These are phyloP conservation scores for Lycocorax pyrrhopterus DNA, from an alignment of 2,113 vertebrate species.

Conservation along the genomic window DNA sequence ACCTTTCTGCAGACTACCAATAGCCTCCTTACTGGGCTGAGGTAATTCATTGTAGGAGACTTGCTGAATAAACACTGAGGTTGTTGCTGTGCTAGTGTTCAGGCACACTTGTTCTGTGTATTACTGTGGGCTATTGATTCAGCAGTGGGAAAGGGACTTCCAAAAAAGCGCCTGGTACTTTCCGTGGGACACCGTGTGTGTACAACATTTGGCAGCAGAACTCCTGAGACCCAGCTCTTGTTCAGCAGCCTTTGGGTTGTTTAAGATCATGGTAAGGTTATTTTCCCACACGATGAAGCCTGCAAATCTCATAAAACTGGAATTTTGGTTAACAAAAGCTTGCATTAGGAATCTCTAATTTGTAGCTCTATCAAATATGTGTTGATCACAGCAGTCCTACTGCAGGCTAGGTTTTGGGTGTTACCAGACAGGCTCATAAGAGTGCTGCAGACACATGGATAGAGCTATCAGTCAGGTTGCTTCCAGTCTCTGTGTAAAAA, in stretches of 20 bases:
- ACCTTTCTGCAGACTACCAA: neutral
- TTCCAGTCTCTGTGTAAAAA: neutral
- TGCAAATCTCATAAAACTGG: neutral
- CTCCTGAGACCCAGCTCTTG: neutral
- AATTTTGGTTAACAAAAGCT: neutral
- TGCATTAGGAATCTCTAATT: neutral
- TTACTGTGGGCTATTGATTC: neutral
- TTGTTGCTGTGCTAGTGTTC: neutral
- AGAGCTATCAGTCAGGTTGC: neutral
- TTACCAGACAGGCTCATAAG: neutral
- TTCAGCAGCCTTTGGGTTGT: neutral
- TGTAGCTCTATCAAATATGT: neutral
- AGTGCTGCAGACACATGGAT: neutral
- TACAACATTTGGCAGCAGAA: fast-evolving
- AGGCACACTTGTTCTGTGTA: neutral
- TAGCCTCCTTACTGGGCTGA: neutral
- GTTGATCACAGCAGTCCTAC: neutral
- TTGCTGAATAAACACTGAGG: neutral
- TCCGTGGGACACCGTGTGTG: fast-evolving
- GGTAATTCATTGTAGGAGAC: neutral
- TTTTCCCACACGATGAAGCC: neutral
- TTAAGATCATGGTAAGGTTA: neutral
- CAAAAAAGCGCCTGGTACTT: neutral
- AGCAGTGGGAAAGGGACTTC: neutral
- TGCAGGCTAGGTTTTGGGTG: neutral